Conservation (phyloP, 2,888 invertebrate species). For the Acrocyrtus sp. region DNA sequence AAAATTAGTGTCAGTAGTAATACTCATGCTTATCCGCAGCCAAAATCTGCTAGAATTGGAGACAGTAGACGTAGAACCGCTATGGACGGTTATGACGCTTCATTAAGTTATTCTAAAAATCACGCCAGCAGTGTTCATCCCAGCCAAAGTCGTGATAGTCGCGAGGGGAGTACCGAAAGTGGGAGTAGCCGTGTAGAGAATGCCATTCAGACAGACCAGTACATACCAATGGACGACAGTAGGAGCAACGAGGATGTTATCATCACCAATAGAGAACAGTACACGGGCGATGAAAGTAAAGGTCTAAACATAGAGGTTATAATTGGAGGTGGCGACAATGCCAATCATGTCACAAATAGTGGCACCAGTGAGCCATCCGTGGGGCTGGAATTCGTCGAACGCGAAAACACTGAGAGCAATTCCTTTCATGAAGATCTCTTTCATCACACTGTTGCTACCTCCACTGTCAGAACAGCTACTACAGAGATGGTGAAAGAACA, state of each 20-base stretch:
- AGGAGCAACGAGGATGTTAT: background rate
- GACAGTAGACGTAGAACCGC: no score
- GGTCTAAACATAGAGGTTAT: background rate
- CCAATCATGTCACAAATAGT: slow-evolving; percentile 2
- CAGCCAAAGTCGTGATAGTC: background rate
- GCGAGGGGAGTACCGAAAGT: background rate
- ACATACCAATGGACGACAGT: slow-evolving; percentile 17
- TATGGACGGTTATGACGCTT: no score
- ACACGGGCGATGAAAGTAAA: slow-evolving; percentile 20
- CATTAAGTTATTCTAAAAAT: background rate
- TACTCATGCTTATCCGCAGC: no score
- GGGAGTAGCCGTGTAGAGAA: no score
- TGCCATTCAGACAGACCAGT: slow-evolving; percentile 23
- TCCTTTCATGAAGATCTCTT: slow-evolving; percentile 46
- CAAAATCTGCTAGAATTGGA: no score
- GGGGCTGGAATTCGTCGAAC: no score
- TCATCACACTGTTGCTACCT: no score
- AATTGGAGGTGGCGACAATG: background rate
- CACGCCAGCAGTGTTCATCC: background rate
- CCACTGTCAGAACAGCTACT: slow-evolving; percentile 28
- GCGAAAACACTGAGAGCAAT: slow-evolving; percentile 7
- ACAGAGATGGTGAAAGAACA: slow-evolving; percentile 19
- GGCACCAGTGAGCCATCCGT: no score
- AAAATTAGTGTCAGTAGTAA: background rate
- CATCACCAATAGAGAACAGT: slow-evolving; percentile 21